Evolutionary conservation across 1,140 invertebrate genomes (phyloP).

Genomic region (Penaeus chinensis): DNA sequence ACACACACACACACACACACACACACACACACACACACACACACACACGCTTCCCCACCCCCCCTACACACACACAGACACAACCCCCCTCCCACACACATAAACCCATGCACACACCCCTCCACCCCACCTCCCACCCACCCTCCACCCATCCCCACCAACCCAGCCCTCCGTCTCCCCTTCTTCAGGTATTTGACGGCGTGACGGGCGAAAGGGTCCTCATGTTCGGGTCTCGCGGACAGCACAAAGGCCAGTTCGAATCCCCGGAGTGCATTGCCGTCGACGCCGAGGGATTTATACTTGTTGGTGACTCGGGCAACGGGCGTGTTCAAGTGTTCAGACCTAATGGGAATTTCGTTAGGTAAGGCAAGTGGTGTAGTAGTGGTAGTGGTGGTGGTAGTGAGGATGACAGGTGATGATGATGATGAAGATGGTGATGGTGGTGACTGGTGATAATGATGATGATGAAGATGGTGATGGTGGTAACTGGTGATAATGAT

Average conservation of each 20-base stretch:
- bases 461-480: too few species aligned
- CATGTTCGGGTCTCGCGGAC: slow-evolving; percentile 75
- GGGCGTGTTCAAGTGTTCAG: slow-evolving; percentile 81
- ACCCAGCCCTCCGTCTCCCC: background rate
- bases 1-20: too few species aligned
- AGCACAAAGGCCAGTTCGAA: slow-evolving; percentile 75
- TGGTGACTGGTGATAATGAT: too few species aligned
- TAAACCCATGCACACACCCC: too few species aligned
- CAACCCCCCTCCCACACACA: too few species aligned
- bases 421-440: too few species aligned
- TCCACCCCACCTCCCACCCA: too few species aligned
- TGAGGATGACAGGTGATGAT: background rate
- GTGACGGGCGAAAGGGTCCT: slow-evolving; percentile 65
- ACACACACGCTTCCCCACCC: too few species aligned
- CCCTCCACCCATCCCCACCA: background rate
- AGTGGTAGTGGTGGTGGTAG: background rate
- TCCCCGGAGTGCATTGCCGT: slow-evolving; percentile 78
- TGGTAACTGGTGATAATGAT: too few species aligned
- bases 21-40: too few species aligned
- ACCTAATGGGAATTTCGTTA: slow-evolving; percentile 74
- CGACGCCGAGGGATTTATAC: slow-evolving; percentile 78
- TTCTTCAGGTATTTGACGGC: slow-evolving; percentile 66
- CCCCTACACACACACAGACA: too few species aligned
- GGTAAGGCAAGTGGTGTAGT: slow-evolving; percentile 28
- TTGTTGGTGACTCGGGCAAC: slow-evolving; percentile 83